Base-by-base conservation (phyloP, 2,888 invertebrate genomes). In the Tridacna crocea region DNA sequence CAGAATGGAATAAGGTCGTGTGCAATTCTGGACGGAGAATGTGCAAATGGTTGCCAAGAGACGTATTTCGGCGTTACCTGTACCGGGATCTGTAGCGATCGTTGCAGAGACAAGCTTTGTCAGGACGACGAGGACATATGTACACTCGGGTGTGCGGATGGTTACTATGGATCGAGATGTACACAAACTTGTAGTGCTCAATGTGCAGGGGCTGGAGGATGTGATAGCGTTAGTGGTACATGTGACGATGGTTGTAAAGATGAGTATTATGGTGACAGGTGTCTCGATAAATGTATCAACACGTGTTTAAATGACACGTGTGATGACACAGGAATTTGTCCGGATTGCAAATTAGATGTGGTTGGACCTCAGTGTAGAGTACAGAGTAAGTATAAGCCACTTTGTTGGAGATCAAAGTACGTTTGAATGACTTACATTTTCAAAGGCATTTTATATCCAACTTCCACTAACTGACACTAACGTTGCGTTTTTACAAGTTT, bases 351-450 rank as follows among this genome's bases (percentile, higher is more conserved):
- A 24, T 46, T 65, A 0, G 55, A 24, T 66, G 77, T 77, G 11
- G 68, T 81, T 11, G 85, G 85, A 26, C 77, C 83, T 11, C 68
- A 74, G 4, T 86, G 85, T 55, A 81, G 80, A 17, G 80, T 77
- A 12, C 80, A 83, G 79, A 79, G 85, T 85, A 70, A 10, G 27
- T 73, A 22, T 55, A 8, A 8, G 36, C 36, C 8, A 2, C 36
- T 8, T 36, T 36, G 36, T 36, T n/a, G 36, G 36, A 36, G 36
- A 36, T 36, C 36, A 36, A 36, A 2, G 36, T 36, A 4, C 3
- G 36, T 36, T 36, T 36, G 36, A 36, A 36, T 36, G 36, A 36
- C 8, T 36, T 2, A 36, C 2, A 36, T 36, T 36, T 36, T 36
- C 2, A 4, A 36, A 36, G 36, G 36, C 36, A 36, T 36, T 36